phyloP scores from a whole-genome alignment of 1,140 invertebrate genomes.

The Plutomurus gul region DNA sequence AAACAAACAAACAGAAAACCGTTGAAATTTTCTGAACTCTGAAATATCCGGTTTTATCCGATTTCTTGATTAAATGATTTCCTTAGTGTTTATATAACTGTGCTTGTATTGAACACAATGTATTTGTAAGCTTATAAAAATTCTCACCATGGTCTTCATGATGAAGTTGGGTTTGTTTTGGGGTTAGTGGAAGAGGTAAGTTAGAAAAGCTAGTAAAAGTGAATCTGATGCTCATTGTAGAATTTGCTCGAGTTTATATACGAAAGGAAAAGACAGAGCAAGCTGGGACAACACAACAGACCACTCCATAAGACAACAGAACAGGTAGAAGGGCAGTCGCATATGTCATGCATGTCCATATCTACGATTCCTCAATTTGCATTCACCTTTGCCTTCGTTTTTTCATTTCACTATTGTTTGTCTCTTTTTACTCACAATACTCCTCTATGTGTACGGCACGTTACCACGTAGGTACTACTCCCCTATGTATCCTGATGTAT shows the following conservation, averaged over 20 bases:
- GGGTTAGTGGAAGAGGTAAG: neutral
- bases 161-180: constrained; percentile 17
- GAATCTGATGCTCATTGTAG: constrained; percentile 33
- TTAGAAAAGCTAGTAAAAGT: constrained; percentile 16
- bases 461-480: neutral
- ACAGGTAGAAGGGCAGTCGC: constrained; percentile 33
- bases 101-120: neutral
- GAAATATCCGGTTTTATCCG: no score
- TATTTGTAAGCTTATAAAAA: neutral
- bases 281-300: neutral
- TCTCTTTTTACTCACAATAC: neutral
- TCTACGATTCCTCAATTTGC: constrained; percentile 37
- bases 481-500: neutral
- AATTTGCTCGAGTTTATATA: constrained; percentile 33
- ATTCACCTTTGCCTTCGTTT: constrained; percentile 43
- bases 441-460: neutral
- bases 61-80: no score
- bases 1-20: neutral
- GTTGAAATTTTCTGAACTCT: neutral
- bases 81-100: neutral
- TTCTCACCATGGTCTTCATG: constrained; percentile 35
- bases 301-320: neutral
- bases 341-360: constrained; percentile 24
- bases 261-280: neutral
- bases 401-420: constrained; percentile 19